Percentiles rank a stretch among this genome's conserved stretches.
phyloP scores from a whole-genome alignment of 2,888 invertebrate species.

The Galerucella pusilla region DNA sequence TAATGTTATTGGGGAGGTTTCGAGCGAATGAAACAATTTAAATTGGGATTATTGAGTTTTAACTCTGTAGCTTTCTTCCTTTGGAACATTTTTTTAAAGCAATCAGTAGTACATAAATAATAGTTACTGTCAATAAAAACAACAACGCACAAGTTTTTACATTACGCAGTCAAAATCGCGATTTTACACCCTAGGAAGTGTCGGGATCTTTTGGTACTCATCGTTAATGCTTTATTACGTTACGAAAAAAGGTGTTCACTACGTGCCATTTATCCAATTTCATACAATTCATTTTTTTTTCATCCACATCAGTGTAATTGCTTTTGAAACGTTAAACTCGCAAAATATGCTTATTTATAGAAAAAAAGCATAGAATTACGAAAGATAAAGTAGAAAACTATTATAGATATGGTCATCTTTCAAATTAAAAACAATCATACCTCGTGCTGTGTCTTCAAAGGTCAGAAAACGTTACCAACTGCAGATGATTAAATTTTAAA shows the following conservation, averaged over 20 bases:
- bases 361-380: background rate
- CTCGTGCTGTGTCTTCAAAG: too few species aligned
- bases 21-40: too few species aligned
- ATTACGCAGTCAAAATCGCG: background rate
- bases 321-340: background rate
- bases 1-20: too few species aligned
- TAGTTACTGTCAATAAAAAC: background rate
- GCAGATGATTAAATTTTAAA: too few species aligned
- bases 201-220: constrained; percentile 5
- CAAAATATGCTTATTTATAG: background rate
- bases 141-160: constrained; percentile 16
- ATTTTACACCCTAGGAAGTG: background rate
- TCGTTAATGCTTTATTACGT: background rate
- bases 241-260: constrained; percentile 19
- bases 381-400: too few species aligned
- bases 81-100: background rate
- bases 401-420: too few species aligned
- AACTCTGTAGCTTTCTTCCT: background rate
- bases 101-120: constrained; percentile 22
- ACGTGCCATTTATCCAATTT: constrained; percentile 24
- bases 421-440: too few species aligned
- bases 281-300: constrained; percentile 6
- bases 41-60: background rate
- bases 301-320: background rate
- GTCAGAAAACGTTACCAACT: too few species aligned